Conservation (phyloP, 2,888 invertebrate genomes). For the Gonocerus acuteangulatus region DNA sequence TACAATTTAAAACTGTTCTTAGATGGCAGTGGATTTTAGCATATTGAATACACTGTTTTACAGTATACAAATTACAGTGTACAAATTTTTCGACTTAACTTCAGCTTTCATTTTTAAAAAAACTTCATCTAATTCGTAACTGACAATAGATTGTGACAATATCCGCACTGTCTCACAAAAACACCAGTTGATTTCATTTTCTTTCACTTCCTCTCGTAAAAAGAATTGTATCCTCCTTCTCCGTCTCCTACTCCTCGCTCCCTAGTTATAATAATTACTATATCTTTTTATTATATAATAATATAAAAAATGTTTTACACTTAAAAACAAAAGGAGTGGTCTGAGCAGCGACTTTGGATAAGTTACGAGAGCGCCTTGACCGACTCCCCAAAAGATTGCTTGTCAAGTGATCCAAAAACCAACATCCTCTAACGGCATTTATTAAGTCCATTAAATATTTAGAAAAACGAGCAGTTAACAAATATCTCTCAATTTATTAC, state of each 20-base stretch:
- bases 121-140: slow-evolving; percentile 23
- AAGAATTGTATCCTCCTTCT: not conserved
- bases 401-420: slow-evolving; percentile 25
- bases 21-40: slow-evolving; percentile 33
- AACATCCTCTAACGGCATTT: slow-evolving; percentile 25
- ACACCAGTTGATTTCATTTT: slow-evolving; percentile 14
- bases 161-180: slow-evolving; percentile 8
- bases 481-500: slow-evolving; percentile 23
- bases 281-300: slow-evolving; percentile 24
- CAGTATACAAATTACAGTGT: slow-evolving; percentile 17
- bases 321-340: slow-evolving; percentile 25
- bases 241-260: not conserved
- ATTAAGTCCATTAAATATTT: slow-evolving; percentile 26
- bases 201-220: not conserved
- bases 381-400: slow-evolving; percentile 24
- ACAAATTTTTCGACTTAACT: slow-evolving; percentile 12
- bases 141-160: slow-evolving; percentile 21
- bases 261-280: slow-evolving; percentile 22
- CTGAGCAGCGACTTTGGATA: slow-evolving; percentile 23
- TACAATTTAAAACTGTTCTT: slow-evolving; percentile 30
- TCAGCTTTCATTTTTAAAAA: slow-evolving; percentile 16
- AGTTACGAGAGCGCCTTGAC: slow-evolving; percentile 16
- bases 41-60: slow-evolving; percentile 25
- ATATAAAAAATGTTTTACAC: slow-evolving; percentile 26
- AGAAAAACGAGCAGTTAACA: slow-evolving; percentile 26